A percentile compares a stretch with the other conserved stretches of the same genome.
Conservation (phyloP, 35 echinoderm and acorn worm species). For the Heliocidaris erythrogramma region DNA sequence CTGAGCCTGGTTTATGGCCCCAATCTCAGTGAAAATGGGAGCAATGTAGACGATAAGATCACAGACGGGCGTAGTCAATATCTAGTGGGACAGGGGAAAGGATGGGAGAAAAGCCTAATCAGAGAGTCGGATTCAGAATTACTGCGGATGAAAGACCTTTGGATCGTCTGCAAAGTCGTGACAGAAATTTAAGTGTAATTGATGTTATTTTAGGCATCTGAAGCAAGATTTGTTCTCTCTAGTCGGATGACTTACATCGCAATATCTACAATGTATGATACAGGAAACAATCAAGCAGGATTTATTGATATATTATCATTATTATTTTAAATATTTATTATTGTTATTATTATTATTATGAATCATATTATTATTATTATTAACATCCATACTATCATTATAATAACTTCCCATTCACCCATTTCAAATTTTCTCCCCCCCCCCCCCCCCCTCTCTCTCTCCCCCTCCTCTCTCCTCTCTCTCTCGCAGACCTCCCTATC, state of each 20-base stretch:
- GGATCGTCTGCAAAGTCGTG: background rate
- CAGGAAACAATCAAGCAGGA: too few relatives aligned
- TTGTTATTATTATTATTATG: too few relatives aligned
- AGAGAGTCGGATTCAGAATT: background rate
- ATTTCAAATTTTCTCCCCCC: too few relatives aligned
- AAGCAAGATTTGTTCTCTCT: background rate
- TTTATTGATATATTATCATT: too few relatives aligned
- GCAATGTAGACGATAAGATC: background rate
- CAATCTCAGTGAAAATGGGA: background rate
- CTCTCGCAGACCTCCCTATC: background rate
- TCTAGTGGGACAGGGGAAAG: background rate
- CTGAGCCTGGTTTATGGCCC: background rate
- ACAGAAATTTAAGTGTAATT: slow-evolving; percentile 5
- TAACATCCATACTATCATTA: too few relatives aligned
- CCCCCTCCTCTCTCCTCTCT: background rate
- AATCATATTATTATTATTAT: too few relatives aligned
- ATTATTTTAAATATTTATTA: too few relatives aligned
- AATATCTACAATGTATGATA: too few relatives aligned
- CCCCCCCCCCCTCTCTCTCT: too few relatives aligned
- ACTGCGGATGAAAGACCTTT: background rate
- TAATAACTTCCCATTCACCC: too few relatives aligned
- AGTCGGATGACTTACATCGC: background rate
- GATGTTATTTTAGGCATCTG: background rate
- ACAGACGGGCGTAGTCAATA: background rate
- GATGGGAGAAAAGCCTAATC: background rate